These are phyloP conservation scores for Dysmachus trigonus DNA, from an alignment of 2,888 invertebrate genomes.

Conservation along the genomic window DNA sequence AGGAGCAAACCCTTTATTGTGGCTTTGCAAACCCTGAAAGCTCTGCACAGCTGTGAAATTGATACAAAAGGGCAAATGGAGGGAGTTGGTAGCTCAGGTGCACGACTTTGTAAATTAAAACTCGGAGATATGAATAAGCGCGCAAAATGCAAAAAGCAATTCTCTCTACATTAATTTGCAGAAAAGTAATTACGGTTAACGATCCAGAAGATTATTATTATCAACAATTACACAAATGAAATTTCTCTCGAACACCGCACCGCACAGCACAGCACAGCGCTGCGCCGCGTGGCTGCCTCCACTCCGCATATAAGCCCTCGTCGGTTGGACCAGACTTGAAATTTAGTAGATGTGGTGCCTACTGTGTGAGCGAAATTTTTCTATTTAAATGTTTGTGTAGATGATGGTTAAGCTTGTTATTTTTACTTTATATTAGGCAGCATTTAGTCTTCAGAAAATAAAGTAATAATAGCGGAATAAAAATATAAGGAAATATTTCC, in stretches of 20 bases:
- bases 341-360: not conserved
- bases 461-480: too few species aligned
- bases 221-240: slow-evolving; percentile 28
- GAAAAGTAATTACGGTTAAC: slow-evolving; percentile 30
- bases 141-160: slow-evolving; percentile 24
- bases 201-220: slow-evolving; percentile 25
- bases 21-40: slow-evolving; percentile 26
- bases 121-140: slow-evolving; percentile 12
- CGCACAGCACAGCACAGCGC: too few species aligned
- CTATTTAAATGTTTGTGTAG: not conserved
- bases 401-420: too few species aligned
- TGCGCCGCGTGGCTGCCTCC: not conserved
- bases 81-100: slow-evolving; percentile 15
- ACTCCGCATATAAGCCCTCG: not conserved
- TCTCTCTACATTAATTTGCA: slow-evolving; percentile 30
- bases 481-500: too few species aligned
- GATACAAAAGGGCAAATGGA: slow-evolving; percentile 24
- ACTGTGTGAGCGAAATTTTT: not conserved
- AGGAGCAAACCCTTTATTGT: slow-evolving; percentile 26
- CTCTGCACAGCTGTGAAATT: slow-evolving; percentile 12
- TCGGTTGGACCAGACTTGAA: not conserved
- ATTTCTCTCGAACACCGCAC: not conserved
- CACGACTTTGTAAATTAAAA: slow-evolving; percentile 29
- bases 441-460: too few species aligned
- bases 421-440: too few species aligned